A percentile compares a stretch with the other conserved stretches of the same genome.
Conservation (phyloP, 2,797 vertebrate genomes). For the Notolepis coatsorum region DNA sequence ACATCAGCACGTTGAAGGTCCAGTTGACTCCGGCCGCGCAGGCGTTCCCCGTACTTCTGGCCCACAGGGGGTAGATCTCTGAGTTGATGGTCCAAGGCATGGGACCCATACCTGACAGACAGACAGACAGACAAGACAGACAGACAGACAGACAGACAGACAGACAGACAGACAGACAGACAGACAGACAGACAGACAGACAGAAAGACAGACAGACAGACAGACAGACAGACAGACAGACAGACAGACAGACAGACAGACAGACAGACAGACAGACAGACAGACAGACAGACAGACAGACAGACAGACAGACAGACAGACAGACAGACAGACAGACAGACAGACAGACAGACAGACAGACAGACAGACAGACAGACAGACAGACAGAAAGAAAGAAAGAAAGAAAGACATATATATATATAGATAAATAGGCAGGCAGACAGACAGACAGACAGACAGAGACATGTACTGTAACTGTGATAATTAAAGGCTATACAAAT, state of each 20-base stretch:
- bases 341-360: neutral
- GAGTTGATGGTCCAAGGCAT: slow-evolving; percentile 99
- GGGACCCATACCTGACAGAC: slow-evolving; percentile 91
- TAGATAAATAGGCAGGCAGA: neutral
- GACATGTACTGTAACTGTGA: too few relatives aligned
- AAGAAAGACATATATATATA: neutral
- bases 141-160: neutral
- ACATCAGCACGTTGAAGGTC: slow-evolving; percentile 96
- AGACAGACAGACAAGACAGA: neutral
- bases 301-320: neutral
- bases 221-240: neutral
- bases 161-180: neutral
- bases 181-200: neutral
- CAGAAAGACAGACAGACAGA: neutral
- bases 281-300: neutral
- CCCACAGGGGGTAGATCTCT: slow-evolving; percentile 99
- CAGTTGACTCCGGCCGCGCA: slow-evolving; percentile 97
- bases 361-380: neutral
- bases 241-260: neutral
- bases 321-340: neutral
- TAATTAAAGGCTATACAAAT: too few relatives aligned
- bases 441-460: neutral
- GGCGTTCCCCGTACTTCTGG: slow-evolving; percentile 96
- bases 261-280: neutral
- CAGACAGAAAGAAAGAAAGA: neutral